Evolutionary conservation across 2,797 vertebrate species (phyloP), one percentile per base, ranked within the genome.

Genomic region (Sitta carolinensis): DNA sequence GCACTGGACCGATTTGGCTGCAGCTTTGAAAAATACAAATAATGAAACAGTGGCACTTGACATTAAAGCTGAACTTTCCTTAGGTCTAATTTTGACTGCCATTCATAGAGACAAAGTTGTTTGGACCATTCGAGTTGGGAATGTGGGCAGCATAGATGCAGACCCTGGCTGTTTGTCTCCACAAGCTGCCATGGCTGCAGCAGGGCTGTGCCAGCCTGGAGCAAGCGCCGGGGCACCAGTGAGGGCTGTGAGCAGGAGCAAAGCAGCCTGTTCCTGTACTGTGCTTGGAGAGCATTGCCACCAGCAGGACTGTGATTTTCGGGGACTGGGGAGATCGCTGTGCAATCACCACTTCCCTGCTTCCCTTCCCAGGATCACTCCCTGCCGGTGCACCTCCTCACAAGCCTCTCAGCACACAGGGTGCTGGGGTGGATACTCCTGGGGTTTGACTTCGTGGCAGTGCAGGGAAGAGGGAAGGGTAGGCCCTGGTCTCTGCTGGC

Each of bases 241-340:
- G 11, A 18, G 10, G 1, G 3, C 59, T 19, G 27, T 0, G 2
- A 54, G 61, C 51, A 78, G 30, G 29, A 36, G 11, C 26, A 16
- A 45, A 90, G 29, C 16, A 16, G 43, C 27, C n/a, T 1, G 0
- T 18, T 36, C 54, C 43, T 0, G 0, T 18, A 21, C 27, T 3
- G 2, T 22, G 34, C 73, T 68, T 19, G 9, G 30, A 75, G 16
- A 89, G 6, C 48, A 76, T 12, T 30, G 59, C 30, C 34, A 34
- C 13, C 51, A 25, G 50, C 34, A n/a, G 0, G 1, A 38, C 16
- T 1, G 0, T 11, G 34, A 20, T 50, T 68, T 58, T 3, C 0
- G 0, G 7, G 23, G 8, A 25, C 30, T 23, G 22, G 5, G 11
- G 11, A 73, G 27, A 13, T 67, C 40, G 45, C 36, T 42, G n/a